Conservation (phyloP, 2,797 vertebrate species). For the Oreortyx pictus region DNA sequence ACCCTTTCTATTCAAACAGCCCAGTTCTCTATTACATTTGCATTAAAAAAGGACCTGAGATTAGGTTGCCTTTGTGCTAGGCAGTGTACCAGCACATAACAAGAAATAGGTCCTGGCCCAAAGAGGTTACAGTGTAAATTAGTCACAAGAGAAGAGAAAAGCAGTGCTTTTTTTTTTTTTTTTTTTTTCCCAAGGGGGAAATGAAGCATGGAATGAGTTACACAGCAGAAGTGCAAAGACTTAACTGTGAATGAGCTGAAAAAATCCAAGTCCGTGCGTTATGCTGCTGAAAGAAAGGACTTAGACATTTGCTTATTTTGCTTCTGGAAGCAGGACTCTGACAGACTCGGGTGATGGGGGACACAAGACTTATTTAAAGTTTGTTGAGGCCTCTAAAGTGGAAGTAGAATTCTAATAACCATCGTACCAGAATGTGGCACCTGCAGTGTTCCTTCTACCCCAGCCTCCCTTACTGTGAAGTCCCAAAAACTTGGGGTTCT, state of each 20-base stretch:
- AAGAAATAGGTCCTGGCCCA: conserved; percentile 44
- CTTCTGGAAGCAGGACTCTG: background rate
- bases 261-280: fast-evolving
- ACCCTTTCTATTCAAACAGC: conserved; percentile 62
- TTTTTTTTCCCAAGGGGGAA: background rate
- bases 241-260: background rate
- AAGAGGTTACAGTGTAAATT: conserved; percentile 57
- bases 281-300: background rate
- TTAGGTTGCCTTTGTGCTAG: conserved; percentile 56
- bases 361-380: background rate
- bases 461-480: background rate
- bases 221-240: background rate
- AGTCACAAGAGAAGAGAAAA: conserved; percentile 25
- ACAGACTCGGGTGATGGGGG: fast-evolving
- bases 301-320: background rate
- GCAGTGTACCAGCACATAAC: background rate
- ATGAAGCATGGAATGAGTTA: background rate
- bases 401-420: background rate
- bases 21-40: conserved; percentile 48
- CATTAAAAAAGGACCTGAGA: conserved; percentile 59
- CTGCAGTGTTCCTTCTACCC: background rate
- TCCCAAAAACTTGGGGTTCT: fast-evolving
- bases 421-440: background rate
- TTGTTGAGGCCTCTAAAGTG: fast-evolving
- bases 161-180: background rate